A percentile compares a stretch with the other conserved stretches of the same genome.
phyloP scores from a whole-genome alignment of 2,888 invertebrate genomes.

The Clunio marinus region DNA sequence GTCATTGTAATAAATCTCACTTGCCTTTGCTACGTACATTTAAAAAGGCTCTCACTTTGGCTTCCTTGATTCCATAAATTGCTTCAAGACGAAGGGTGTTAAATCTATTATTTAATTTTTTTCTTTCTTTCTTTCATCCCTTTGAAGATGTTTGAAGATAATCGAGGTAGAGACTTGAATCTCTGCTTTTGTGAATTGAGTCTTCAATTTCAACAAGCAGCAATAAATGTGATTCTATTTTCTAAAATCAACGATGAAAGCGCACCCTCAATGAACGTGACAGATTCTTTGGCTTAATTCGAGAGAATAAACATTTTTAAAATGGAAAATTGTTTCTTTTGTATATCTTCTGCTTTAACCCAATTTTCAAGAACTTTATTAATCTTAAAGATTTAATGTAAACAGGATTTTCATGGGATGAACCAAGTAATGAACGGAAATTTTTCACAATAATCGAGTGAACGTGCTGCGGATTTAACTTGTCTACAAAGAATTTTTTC shows the following conservation, averaged over 20 bases:
- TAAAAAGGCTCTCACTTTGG: not conserved
- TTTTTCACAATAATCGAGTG: not conserved
- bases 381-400: not conserved
- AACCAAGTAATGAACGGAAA: slow-evolving; percentile 4
- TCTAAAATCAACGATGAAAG: not conserved
- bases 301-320: too few species aligned
- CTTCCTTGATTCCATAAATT: not conserved
- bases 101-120: slow-evolving; percentile 24
- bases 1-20: slow-evolving; percentile 22
- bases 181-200: not conserved
- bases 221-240: not conserved
- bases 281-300: too few species aligned
- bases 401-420: slow-evolving; percentile 6
- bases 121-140: not conserved
- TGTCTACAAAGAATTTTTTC: too few species aligned
- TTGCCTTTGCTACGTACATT: not conserved
- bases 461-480: too few species aligned
- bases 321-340: not conserved
- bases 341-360: not conserved
- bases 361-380: slow-evolving; percentile 4
- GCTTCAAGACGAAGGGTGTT: not conserved
- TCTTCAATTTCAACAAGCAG: not conserved
- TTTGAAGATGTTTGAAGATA: too few species aligned
- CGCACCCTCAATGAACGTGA: too few species aligned
- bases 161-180: too few species aligned